Percentiles rank a stretch among this genome's conserved stretches.
Conservation (phyloP, 2,113 vertebrate genomes). For the Podarcis raffonei region DNA sequence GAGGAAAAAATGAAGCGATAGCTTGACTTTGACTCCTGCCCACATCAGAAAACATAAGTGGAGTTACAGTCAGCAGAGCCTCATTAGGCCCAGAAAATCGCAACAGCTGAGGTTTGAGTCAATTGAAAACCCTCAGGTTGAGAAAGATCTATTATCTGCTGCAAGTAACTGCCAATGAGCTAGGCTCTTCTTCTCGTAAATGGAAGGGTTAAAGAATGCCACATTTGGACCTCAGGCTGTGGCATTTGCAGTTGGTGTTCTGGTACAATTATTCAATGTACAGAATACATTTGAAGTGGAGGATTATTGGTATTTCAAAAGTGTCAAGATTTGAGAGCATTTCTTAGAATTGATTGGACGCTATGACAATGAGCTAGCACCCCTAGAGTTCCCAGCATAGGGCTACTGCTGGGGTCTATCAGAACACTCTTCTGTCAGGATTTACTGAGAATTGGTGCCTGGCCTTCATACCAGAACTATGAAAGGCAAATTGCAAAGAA, state of each 20-base stretch:
- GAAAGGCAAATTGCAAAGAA: slow-evolving; percentile 52
- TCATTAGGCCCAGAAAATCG: slow-evolving; percentile 58
- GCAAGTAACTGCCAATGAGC: slow-evolving; percentile 35
- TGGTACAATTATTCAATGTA: slow-evolving; percentile 52
- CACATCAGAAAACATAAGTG: slow-evolving; percentile 57
- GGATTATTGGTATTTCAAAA: slow-evolving; percentile 53
- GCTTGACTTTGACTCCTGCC: slow-evolving; percentile 49
- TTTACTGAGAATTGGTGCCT: slow-evolving; percentile 48
- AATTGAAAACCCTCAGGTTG: slow-evolving; percentile 46
- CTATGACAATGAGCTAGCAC: slow-evolving; percentile 55
- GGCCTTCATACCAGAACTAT: slow-evolving; percentile 50
- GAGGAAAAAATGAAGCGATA: slow-evolving; percentile 25
- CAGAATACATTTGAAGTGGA: slow-evolving; percentile 37
- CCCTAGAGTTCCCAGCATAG: slow-evolving; percentile 53
- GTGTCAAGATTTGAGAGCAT: slow-evolving; percentile 35
- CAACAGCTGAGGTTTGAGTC: slow-evolving; percentile 59
- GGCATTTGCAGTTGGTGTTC: slow-evolving; percentile 21
- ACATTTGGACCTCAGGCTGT: slow-evolving; percentile 42
- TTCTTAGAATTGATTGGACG: slow-evolving; percentile 33
- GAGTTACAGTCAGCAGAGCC: slow-evolving; percentile 50
- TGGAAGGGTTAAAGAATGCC: slow-evolving; percentile 67
- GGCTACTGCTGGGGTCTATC: slow-evolving; percentile 41
- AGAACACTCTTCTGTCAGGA: slow-evolving; percentile 43
- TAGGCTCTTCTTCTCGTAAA: slow-evolving; percentile 46
- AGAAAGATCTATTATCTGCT: slow-evolving; percentile 51